Base-by-base conservation (phyloP, 2,888 invertebrate species). In the Ischnus inquisitorius region DNA sequence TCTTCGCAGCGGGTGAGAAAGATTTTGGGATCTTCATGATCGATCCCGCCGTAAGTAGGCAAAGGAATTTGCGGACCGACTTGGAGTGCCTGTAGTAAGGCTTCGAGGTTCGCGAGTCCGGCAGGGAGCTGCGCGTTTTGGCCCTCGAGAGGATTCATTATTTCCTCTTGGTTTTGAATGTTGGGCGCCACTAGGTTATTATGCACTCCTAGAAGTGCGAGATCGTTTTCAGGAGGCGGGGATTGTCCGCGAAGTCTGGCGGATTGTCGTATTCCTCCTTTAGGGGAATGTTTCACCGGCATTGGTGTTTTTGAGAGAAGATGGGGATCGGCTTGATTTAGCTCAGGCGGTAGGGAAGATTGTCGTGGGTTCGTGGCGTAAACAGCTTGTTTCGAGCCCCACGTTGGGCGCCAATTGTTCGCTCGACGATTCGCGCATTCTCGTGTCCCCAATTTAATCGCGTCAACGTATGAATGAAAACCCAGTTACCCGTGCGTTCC, bases 321-420 rank as follows among this genome's bases (percentile, higher is more conserved):
- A 6, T 46, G 10, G 12, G 2, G 14, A 2, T n/a, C 46, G 4
- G 46, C n/a, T 64, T 34, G 57, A 22, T 46, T 46, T 46, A 0
- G 46, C 14, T 14, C 46, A 14, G 12, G 0, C n/a, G n/a, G 46
- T 46, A 3, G 1, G 1, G 46, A 3, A 14, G 14, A 0, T 12
- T 1, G 14, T 1, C n/a, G n/a, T n/a, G n/a, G 10, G 65, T n/a
- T 65, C 10, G 14, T 14, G 25, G n/a, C 46, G 46, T n/a, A n/a
- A n/a, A 12, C 46, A 22, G n/a, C 3, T n/a, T 12, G 43, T 14
- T 46, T 69, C 69, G 22, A 16, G 62, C 74, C 62, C 62, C 74
- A 62, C 74, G 74, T 74, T 62, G 48, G 74, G 62, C 74, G 62
- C 74, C 74, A 46, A 46, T 39, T 41, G 8, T 43, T 43, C n/a